Conservation (phyloP, 2,888 invertebrate species). For the Drosophila phalerata region DNA sequence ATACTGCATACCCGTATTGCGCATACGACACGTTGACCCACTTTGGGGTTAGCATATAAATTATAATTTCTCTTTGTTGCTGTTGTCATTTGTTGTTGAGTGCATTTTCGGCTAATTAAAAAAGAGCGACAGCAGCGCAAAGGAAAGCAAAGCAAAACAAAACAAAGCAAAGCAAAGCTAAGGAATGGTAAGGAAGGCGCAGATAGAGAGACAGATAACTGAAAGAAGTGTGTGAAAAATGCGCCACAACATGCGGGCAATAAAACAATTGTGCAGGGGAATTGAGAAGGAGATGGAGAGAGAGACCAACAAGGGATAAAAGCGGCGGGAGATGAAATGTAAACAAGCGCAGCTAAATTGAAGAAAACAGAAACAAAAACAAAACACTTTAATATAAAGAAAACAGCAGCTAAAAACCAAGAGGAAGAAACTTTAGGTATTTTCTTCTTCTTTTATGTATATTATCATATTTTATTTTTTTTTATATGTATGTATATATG, state of each 20-base stretch:
- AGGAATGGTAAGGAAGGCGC: slow-evolving; percentile 8
- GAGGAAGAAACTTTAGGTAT: slow-evolving; percentile 26
- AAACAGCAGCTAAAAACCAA: slow-evolving; percentile 46
- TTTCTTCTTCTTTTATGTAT: slow-evolving; percentile 22
- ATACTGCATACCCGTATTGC: slow-evolving; percentile 24
- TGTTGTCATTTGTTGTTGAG: slow-evolving; percentile 71
- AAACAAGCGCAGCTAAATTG: slow-evolving; percentile 63
- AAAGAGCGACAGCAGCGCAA: slow-evolving; percentile 59
- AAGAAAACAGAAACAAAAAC: slow-evolving; percentile 34
- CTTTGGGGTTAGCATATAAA: slow-evolving; percentile 58
- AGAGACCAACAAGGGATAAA: background rate
- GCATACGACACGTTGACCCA: slow-evolving; percentile 60
- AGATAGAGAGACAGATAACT: slow-evolving; percentile 3
- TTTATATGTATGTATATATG: slow-evolving; percentile 12
- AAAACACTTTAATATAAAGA: slow-evolving; percentile 53
- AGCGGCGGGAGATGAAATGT: background rate
- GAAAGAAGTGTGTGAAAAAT: slow-evolving; percentile 58
- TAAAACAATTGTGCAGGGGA: slow-evolving; percentile 44
- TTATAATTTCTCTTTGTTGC: slow-evolving; percentile 76
- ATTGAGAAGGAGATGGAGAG: background rate
- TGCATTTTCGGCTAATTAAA: slow-evolving; percentile 77
- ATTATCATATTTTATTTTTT: background rate
- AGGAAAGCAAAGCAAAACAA: background rate
- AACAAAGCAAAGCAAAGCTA: slow-evolving; percentile 11
- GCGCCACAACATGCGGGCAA: slow-evolving; percentile 52